Base-by-base conservation (phyloP, 2,888 invertebrate genomes). In the Alitta virens region DNA sequence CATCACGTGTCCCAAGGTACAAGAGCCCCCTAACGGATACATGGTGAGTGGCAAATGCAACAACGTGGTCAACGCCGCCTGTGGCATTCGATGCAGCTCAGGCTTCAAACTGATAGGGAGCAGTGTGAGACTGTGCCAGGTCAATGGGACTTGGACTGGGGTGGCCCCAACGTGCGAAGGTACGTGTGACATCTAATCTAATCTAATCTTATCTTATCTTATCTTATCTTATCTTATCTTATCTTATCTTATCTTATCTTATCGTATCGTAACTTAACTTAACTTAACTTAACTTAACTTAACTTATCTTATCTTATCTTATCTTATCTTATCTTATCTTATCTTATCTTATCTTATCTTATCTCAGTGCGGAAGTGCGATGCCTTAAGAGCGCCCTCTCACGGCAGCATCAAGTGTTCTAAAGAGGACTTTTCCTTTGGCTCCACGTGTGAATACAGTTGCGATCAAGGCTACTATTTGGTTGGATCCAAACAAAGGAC, bases 41-140 rank as follows among this genome's bases (percentile, higher is more conserved):
- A 87, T 89, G 73, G 87, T 89, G 1, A 87, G 87, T 69, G 84
- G 84, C 43, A 83, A 84, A 27, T 89, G 89, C 75, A 85, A 84
- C 63, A 87, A 87, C 71, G 87, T 87, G 5, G 83, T 88, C 55
- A 87, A 89, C 74, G 88, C 88, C n/a, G 89, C 88, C 0, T 89
- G 89, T 77, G 89, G 89, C 0, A 83, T 88, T 7, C 82, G 87
- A 50, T 90, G 89, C 74, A 85, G 86, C 71, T 86, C 87, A 26
- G 89, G 89, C 1, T 89, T 87, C 64, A 84, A 75, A 71, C 83
- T 74, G 72, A 75, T 68, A 75, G 87, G 78, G 16, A 83, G 83
- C 68, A 82, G 81, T 69, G 86, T 89, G 52, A 80, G 88, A 62
- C 81, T 89, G 12, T 89, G 90, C 73, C 85, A 85, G 65, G 85